These are phyloP conservation scores for Drosophila bocki DNA, from an alignment of 1,140 invertebrate genomes.

Conservation along the genomic window DNA sequence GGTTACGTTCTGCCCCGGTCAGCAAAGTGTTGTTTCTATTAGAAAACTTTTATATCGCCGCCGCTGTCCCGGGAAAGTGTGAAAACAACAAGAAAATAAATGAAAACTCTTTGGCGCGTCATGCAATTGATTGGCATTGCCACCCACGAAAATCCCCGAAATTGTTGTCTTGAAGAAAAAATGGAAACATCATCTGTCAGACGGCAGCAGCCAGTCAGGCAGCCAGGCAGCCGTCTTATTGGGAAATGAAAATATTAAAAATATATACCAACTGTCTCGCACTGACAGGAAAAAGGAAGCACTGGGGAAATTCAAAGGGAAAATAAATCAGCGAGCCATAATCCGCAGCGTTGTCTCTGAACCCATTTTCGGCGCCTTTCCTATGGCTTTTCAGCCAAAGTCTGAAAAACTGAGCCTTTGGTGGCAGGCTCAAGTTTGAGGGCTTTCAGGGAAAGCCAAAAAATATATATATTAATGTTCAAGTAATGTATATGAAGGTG, in stretches of 20 bases:
- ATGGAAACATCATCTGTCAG: conserved; percentile 44
- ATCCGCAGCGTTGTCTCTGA: conserved; percentile 46
- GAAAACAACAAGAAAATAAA: conserved; percentile 30
- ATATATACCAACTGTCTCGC: conserved; percentile 34
- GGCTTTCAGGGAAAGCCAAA: conserved; percentile 5
- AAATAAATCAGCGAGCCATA: conserved; percentile 49
- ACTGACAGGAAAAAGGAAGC: conserved; percentile 26
- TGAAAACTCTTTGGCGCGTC: conserved; percentile 45
- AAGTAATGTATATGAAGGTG: conserved; percentile 4
- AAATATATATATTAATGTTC: conserved; percentile 1
- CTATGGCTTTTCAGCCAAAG: conserved; percentile 8
- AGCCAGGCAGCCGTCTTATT: conserved; percentile 28
- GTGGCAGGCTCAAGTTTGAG: conserved; percentile 18
- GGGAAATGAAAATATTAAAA: conserved; percentile 56
- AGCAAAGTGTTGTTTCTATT: conserved; percentile 27
- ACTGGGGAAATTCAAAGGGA: conserved; percentile 25
- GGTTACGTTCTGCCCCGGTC: conserved; percentile 36
- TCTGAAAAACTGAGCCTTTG: conserved; percentile 1
- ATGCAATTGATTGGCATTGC: conserved; percentile 33
- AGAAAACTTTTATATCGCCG: conserved; percentile 39
- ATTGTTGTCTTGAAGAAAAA: conserved; percentile 14
- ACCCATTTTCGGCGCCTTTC: conserved; percentile 23
- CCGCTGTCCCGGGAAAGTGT: conserved; percentile 18
- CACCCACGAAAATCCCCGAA: conserved; percentile 23
- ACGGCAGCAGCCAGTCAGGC: not conserved